phyloP scores from a whole-genome alignment of 2,113 vertebrate species.

The Embiotoca jacksoni region DNA sequence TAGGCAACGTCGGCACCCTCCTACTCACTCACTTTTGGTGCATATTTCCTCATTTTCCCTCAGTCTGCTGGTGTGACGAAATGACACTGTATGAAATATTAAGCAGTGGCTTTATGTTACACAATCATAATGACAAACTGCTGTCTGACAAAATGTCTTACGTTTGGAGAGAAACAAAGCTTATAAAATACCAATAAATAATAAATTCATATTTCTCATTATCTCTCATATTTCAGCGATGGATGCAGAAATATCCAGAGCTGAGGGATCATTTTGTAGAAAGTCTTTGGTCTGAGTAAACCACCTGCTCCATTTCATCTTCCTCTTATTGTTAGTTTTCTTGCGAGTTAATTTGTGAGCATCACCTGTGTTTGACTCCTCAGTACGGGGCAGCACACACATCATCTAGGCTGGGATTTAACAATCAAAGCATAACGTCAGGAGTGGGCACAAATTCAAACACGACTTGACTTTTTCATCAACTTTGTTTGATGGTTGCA shows the following conservation, averaged over 20 bases:
- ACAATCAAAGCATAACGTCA: slow-evolving; percentile 33
- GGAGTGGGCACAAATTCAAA: slow-evolving; percentile 52
- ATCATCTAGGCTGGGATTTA: slow-evolving; percentile 38
- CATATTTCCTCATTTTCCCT: slow-evolving; percentile 25
- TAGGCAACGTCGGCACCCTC: slow-evolving; percentile 59
- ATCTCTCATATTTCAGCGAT: no score
- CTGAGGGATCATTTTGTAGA: neutral
- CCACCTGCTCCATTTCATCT: slow-evolving; percentile 12
- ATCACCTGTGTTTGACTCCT: slow-evolving; percentile 35
- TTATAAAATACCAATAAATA: slow-evolving; percentile 13
- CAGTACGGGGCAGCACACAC: slow-evolving; percentile 2
- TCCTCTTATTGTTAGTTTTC: slow-evolving; percentile 46
- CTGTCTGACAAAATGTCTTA: slow-evolving; percentile 23
- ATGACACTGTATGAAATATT: slow-evolving; percentile 40
- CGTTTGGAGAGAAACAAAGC: slow-evolving; percentile 10
- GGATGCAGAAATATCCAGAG: neutral
- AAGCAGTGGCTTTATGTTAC: slow-evolving; percentile 24
- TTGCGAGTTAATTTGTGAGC: slow-evolving; percentile 37
- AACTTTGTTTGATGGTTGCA: slow-evolving; percentile 39
- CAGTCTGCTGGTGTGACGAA: slow-evolving; percentile 31
- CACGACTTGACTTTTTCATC: slow-evolving; percentile 39
- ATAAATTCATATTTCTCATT: neutral
- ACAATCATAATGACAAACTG: slow-evolving; percentile 21
- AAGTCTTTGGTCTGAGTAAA: neutral
- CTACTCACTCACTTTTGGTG: slow-evolving; percentile 8